phyloP scores from a whole-genome alignment of 2,113 vertebrate species.

The Cephalopterus ornatus region DNA sequence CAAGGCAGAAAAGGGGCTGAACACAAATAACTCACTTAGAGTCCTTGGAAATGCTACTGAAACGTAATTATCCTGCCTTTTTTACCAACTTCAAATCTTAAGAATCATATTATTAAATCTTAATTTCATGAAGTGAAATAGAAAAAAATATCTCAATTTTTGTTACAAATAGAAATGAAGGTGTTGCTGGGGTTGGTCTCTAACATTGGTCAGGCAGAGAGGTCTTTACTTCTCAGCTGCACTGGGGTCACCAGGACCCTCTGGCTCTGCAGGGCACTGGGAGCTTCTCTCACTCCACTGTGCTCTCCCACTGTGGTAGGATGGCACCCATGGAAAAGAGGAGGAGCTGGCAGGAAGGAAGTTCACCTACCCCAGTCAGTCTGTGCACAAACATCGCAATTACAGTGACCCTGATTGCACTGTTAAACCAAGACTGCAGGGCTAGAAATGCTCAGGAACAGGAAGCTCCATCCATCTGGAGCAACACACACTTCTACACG shows the following conservation, averaged over 20 bases:
- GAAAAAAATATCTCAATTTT: accelerated
- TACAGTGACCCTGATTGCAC: neutral
- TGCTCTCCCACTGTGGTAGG: neutral
- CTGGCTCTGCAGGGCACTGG: accelerated
- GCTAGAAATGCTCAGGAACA: neutral
- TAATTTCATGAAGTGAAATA: neutral
- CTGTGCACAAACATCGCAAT: neutral
- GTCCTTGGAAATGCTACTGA: neutral
- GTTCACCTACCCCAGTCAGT: neutral
- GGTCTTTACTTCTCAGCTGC: neutral
- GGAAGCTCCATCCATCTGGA: neutral
- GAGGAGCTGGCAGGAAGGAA: neutral
- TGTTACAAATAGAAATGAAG: neutral
- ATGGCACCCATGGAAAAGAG: neutral
- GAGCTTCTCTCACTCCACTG: neutral
- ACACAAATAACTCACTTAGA: neutral
- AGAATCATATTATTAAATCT: neutral
- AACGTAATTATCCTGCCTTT: neutral
- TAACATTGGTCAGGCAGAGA: neutral
- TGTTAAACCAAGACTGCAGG: neutral
- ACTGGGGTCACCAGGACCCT: neutral
- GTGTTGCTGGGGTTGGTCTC: neutral
- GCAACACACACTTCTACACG: neutral
- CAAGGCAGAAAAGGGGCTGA: neutral
- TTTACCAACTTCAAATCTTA: neutral